These are phyloP conservation scores for Samia ricini DNA, from an alignment of 1,140 invertebrate species.

Conservation along the genomic window DNA sequence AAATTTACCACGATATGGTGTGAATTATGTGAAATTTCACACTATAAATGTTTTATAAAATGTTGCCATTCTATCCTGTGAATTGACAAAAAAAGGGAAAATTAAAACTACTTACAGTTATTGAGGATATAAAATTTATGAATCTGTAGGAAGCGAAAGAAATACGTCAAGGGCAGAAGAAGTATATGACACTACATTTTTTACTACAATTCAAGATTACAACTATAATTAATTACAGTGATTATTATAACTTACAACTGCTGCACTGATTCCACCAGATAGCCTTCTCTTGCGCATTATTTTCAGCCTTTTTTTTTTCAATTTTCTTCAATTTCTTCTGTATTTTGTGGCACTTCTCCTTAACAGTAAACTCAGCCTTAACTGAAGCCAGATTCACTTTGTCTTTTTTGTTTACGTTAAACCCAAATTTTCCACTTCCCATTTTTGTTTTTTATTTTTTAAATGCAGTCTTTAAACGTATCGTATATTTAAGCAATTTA, in stretches of 20 bases:
- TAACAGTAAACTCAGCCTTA: slow-evolving; percentile 73
- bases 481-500: slow-evolving; percentile 28
- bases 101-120: no score
- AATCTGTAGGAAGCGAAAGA: neutral
- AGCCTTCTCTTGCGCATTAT: slow-evolving; percentile 52
- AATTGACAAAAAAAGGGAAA: no score
- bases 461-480: slow-evolving; percentile 26
- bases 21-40: no score
- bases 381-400: slow-evolving; percentile 52
- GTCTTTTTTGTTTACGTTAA: slow-evolving; percentile 54
- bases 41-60: no score
- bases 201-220: no score
- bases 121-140: neutral
- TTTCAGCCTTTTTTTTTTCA: slow-evolving; percentile 70
- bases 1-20: no score
- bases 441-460: slow-evolving; percentile 55
- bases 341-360: slow-evolving; percentile 66
- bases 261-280: slow-evolving; percentile 73
- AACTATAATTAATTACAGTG: neutral
- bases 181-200: no score
- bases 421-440: slow-evolving; percentile 64
- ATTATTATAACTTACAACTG: slow-evolving; percentile 53
- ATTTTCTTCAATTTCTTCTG: slow-evolving; percentile 72
- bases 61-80: no score
- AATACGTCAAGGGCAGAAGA: neutral